Evolutionary conservation across 2,888 invertebrate species (phyloP).

Genomic region (Cephonodes hylas): DNA sequence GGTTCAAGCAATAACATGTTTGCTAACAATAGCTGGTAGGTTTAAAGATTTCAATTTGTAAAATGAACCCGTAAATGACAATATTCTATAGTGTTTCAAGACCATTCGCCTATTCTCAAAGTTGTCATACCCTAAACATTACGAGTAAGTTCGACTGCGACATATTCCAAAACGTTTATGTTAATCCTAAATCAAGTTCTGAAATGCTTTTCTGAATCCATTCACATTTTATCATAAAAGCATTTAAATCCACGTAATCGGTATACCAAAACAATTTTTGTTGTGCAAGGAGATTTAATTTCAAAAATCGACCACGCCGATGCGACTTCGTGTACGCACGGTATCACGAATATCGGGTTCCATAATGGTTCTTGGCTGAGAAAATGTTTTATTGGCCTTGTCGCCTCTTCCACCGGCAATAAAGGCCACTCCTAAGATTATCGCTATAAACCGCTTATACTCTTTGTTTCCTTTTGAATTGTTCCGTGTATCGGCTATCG

Average conservation of each 20-base stretch:
- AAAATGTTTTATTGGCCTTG: slow-evolving; percentile 54
- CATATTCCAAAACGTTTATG: too few species aligned
- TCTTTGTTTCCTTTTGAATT: slow-evolving; percentile 42
- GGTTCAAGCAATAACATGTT: too few species aligned
- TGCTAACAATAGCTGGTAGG: too few species aligned
- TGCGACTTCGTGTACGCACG: slow-evolving; percentile 37
- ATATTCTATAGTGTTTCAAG: too few species aligned
- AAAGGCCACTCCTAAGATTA: slow-evolving; percentile 44
- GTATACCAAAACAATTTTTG: slow-evolving; percentile 18
- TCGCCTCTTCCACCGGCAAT: slow-evolving; percentile 45
- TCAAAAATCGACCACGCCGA: slow-evolving; percentile 47
- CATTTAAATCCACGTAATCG: slow-evolving; percentile 31
- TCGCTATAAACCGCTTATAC: slow-evolving; percentile 44
- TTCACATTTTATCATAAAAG: not conserved
- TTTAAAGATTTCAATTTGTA: too few species aligned
- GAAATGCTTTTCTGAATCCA: not conserved
- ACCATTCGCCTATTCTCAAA: too few species aligned
- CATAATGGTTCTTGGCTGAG: slow-evolving; percentile 46
- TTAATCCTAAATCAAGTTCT: too few species aligned
- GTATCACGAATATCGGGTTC: slow-evolving; percentile 54
- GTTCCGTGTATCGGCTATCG: slow-evolving; percentile 34
- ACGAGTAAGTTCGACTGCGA: too few species aligned
- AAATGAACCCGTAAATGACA: too few species aligned
- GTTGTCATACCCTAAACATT: too few species aligned
- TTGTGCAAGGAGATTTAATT: slow-evolving; percentile 50